Percentiles rank a stretch among this genome's conserved stretches.
Evolutionary conservation across 2,113 vertebrate species (phyloP).

Genomic region (Chionodraco myersi): DNA sequence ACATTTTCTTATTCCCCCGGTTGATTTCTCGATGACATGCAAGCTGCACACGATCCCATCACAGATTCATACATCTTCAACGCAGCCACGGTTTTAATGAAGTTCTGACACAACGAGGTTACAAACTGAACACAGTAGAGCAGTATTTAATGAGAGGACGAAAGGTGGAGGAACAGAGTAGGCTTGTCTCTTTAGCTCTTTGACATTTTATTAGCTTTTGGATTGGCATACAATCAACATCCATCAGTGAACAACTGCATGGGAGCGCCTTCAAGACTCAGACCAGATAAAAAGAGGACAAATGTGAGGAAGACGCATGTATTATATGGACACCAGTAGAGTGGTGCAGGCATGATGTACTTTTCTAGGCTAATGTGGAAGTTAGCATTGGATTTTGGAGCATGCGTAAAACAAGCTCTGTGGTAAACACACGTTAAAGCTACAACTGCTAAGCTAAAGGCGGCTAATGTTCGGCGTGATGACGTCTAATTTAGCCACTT

Average conservation of each 20-base stretch:
- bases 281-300: slow-evolving; percentile 21
- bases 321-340: neutral
- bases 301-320: neutral
- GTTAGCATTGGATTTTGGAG: too few relatives aligned
- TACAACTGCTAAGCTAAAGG: too few relatives aligned
- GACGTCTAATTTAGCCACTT: too few relatives aligned
- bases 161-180: neutral
- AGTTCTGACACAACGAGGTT: neutral
- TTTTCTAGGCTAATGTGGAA: too few relatives aligned
- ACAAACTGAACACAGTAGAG: neutral
- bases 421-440: too few relatives aligned
- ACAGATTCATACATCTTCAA: neutral
- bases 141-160: neutral
- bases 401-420: too few relatives aligned
- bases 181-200: slow-evolving; percentile 22
- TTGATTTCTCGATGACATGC: slow-evolving; percentile 37
- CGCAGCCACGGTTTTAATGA: slow-evolving; percentile 44
- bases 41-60: slow-evolving; percentile 24
- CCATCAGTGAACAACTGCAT: neutral
- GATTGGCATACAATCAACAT: slow-evolving; percentile 38
- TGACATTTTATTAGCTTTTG: slow-evolving; percentile 57
- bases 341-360: too few relatives aligned
- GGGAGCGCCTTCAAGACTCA: neutral
- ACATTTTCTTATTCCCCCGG: neutral
- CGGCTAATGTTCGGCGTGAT: too few relatives aligned